Evolutionary conservation across 2,797 vertebrate genomes (phyloP).

Genomic region (Paratrypauchen microcephalus): DNA sequence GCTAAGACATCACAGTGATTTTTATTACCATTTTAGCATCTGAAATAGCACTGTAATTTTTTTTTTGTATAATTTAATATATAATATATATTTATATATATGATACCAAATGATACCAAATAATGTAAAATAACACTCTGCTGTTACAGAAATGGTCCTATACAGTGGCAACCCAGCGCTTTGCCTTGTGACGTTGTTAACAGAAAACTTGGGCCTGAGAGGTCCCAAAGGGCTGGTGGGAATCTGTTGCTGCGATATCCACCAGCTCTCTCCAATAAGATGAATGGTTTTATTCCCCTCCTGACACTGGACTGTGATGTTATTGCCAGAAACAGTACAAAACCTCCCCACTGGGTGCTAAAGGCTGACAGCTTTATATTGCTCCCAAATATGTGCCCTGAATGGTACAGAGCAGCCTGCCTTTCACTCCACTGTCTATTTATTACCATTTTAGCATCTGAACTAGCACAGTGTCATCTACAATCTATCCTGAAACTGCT

Average conservation of each 20-base stretch:
- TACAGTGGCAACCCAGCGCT: constrained; percentile 11
- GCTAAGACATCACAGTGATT: constrained; percentile 18
- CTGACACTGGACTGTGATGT: constrained; percentile 42
- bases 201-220: constrained; percentile 7
- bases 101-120: not conserved
- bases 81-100: too few species aligned
- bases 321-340: constrained; percentile 51
- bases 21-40: constrained; percentile 3
- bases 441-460: not conserved
- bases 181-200: constrained; percentile 19
- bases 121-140: not conserved
- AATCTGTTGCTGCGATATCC: constrained; percentile 30
- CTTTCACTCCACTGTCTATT: constrained; percentile 7
- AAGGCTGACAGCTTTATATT: constrained; percentile 40
- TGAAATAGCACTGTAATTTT: not conserved
- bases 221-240: constrained; percentile 17
- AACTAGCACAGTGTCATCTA: not conserved
- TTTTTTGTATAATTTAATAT: too few species aligned
- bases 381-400: constrained; percentile 12
- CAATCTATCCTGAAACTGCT: not conserved
- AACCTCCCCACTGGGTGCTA: constrained; percentile 40
- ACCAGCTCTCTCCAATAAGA: constrained; percentile 40
- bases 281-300: constrained; percentile 46
- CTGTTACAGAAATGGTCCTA: constrained; percentile 5
- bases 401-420: not conserved